phyloP scores from a whole-genome alignment of 1,140 invertebrate genomes.

The Trichomalopsis sarcophagae region DNA sequence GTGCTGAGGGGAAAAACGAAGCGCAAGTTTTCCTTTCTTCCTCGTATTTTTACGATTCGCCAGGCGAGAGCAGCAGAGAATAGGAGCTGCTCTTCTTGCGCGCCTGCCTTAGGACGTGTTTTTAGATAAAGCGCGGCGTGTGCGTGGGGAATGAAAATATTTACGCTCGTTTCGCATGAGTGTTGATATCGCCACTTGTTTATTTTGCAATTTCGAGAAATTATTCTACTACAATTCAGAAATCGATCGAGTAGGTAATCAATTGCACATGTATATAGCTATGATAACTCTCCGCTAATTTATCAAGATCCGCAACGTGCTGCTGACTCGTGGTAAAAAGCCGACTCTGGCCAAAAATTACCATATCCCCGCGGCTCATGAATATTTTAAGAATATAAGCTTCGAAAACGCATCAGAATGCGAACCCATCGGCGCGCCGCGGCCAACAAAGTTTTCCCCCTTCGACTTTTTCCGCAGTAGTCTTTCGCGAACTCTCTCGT shows the following conservation, averaged over 20 bases:
- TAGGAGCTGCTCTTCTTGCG: conserved; percentile 13
- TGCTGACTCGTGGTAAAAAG: background rate
- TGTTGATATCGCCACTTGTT: background rate
- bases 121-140: background rate
- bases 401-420: conserved; percentile 32
- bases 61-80: background rate
- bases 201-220: no score
- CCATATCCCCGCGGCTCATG: conserved; percentile 19
- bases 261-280: background rate
- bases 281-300: background rate
- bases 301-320: background rate
- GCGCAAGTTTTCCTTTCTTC: conserved; percentile 43
- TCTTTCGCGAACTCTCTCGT: background rate
- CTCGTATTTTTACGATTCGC: conserved; percentile 38
- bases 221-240: no score
- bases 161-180: background rate
- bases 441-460: conserved; percentile 41
- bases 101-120: conserved; percentile 5
- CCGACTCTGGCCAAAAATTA: background rate
- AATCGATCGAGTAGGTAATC: no score
- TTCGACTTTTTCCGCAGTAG: conserved; percentile 5
- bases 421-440: background rate
- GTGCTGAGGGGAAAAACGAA: conserved; percentile 29
- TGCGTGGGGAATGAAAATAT: background rate
- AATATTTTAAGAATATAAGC: conserved; percentile 28